A percentile compares a stretch with the other conserved stretches of the same genome.
Evolutionary conservation across 1,140 invertebrate genomes (phyloP).

Genomic region (Tribolium madens): DNA sequence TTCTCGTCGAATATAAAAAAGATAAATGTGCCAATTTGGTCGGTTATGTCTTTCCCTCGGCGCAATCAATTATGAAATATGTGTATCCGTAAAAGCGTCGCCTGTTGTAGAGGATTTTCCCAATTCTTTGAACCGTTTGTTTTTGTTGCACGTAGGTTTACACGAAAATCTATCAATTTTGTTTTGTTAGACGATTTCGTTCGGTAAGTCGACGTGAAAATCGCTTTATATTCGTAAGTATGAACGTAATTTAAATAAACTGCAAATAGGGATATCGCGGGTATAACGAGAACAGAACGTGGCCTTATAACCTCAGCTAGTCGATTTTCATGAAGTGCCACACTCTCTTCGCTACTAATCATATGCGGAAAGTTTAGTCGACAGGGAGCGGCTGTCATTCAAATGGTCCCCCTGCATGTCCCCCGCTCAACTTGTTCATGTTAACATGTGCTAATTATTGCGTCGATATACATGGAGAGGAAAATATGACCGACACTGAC

Average conservation of each 20-base stretch:
- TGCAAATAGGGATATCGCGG: constrained; percentile 52
- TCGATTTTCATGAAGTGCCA: constrained; percentile 29
- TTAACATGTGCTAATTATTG: constrained; percentile 55
- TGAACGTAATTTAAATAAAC: constrained; percentile 55
- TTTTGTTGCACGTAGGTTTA: constrained; percentile 39
- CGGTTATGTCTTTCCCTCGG: constrained; percentile 38
- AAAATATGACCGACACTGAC: constrained; percentile 50
- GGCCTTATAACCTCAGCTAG: constrained; percentile 10
- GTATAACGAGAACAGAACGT: constrained; percentile 41
- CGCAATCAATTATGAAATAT: constrained; percentile 54
- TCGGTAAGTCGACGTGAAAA: constrained; percentile 52
- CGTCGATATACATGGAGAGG: constrained; percentile 46
- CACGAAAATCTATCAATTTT: constrained; percentile 52
- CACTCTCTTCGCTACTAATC: constrained; percentile 6
- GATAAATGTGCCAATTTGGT: constrained; percentile 35
- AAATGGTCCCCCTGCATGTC: constrained; percentile 44
- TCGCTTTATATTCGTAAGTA: constrained; percentile 49
- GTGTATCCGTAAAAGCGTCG: constrained; percentile 44
- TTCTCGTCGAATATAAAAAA: constrained; percentile 40
- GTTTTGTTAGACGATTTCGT: constrained; percentile 52
- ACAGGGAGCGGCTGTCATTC: constrained; percentile 50
- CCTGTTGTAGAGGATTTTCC: constrained; percentile 44
- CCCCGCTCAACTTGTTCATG: constrained; percentile 52
- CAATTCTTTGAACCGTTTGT: constrained; percentile 45
- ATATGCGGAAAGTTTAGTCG: constrained; percentile 48